Base-by-base conservation (phyloP, 2,113 vertebrate genomes). In the Monarcha castaneiventris region DNA sequence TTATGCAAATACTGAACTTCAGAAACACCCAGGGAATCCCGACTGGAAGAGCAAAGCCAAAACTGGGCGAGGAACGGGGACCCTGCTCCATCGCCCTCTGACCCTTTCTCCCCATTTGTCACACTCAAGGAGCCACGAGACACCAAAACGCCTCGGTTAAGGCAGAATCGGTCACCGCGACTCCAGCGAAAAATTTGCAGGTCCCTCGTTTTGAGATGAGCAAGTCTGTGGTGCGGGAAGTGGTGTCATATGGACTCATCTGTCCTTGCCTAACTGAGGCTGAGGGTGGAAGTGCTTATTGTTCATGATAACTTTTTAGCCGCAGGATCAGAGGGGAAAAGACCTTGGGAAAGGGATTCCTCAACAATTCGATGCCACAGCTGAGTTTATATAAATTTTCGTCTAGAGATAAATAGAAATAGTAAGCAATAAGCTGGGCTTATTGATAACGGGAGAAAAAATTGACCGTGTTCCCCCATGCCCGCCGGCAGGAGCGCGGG, bases 201-300 rank as follows among this genome's bases (percentile, higher is more conserved):
- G 13, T 23, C 22, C 14, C 67, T 66, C 21, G 4, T 26, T 41
- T 37, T 33, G 67, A 41, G 87, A 58, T n/a, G 22, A 92, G 25
- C 54, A 13, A 27, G 30, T 26, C 39, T 55, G 81, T 68, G 37
- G 16, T 13, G 85, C 12, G 21, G 46, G n/a, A 43, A 83, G 37
- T 33, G 66, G 52, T 32, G 58, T 61, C 78, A 11, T 1, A 37
- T 0, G 13, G 25, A 71, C 48, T 67, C 51, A 21, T 93, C 85
- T 66, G 79, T 83, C 72, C 84, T 5, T 83, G 76, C 18, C 92
- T 35, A n/a, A 22, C 66, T 32, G 80, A 91, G 85, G 37, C 83
- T 84, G 87, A 43, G 54, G 64, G 77, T 66, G 92, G 90, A 85
- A 86, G 73, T 55, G 80, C 69, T 92, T 92, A 43, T 94, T 91